Conservation (phyloP, 2,888 invertebrate genomes). For the Torymus tubicola region DNA sequence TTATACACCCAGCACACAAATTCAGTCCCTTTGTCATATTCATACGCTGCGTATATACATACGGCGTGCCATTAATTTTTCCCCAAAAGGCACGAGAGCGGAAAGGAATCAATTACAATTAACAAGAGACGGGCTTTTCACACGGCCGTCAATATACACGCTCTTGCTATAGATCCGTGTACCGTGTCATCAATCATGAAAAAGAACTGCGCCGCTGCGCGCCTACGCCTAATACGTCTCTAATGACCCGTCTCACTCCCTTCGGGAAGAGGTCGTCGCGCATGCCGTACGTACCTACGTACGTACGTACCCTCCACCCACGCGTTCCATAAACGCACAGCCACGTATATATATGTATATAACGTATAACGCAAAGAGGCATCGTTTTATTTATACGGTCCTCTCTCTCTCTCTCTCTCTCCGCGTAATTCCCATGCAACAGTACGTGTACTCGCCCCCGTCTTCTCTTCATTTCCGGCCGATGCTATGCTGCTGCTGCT, state of each 20-base stretch:
- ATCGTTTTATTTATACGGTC: too few relatives aligned
- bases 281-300: too few relatives aligned
- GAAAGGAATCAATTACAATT: slow-evolving; percentile 23
- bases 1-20: too few relatives aligned
- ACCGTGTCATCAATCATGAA: slow-evolving; percentile 41
- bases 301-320: not conserved
- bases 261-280: not conserved
- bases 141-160: not conserved
- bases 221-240: slow-evolving; percentile 21
- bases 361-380: too few relatives aligned
- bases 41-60: too few relatives aligned
- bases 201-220: slow-evolving; percentile 15
- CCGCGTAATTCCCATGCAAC: too few relatives aligned
- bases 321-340: not conserved
- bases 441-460: too few relatives aligned
- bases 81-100: not conserved
- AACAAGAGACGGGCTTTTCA: not conserved
- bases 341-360: too few relatives aligned
- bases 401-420: too few relatives aligned
- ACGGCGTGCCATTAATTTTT: too few relatives aligned
- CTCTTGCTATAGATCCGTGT: not conserved
- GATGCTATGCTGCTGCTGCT: not conserved
- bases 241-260: slow-evolving; percentile 21
- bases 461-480: slow-evolving; percentile 10
- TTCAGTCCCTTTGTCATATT: too few relatives aligned